Conservation (phyloP, 1,140 invertebrate genomes). For the Conus ventricosus region DNA sequence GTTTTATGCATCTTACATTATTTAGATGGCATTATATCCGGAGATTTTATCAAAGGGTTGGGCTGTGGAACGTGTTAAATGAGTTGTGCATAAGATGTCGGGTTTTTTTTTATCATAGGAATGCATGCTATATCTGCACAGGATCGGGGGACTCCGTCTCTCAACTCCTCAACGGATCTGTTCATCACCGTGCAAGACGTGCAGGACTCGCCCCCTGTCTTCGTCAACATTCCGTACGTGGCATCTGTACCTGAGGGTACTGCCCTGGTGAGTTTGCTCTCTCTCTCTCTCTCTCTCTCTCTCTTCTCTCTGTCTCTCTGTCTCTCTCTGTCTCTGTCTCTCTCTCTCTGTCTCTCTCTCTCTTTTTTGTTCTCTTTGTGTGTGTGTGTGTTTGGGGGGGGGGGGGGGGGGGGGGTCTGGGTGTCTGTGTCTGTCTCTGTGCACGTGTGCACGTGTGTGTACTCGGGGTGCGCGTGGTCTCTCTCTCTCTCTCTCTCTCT, state of each 20-base stretch:
- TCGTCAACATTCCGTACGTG: constrained; percentile 45
- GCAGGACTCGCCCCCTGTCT: constrained; percentile 52
- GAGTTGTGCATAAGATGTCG: not conserved
- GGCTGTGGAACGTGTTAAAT: too few relatives aligned
- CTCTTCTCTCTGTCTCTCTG: too few relatives aligned
- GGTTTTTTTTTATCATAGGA: not conserved
- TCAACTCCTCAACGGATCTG: constrained; percentile 30
- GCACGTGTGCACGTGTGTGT: too few relatives aligned
- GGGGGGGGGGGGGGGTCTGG: too few relatives aligned
- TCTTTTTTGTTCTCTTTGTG: not conserved
- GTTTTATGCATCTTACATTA: too few relatives aligned
- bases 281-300: too few relatives aligned
- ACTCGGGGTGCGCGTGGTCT: too few relatives aligned
- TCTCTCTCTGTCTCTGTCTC: not conserved
- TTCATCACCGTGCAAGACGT: constrained; percentile 51
- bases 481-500: too few relatives aligned
- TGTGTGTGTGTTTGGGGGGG: not conserved
- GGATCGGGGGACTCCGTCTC: not conserved
- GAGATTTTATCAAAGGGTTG: too few relatives aligned
- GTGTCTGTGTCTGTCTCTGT: too few relatives aligned
- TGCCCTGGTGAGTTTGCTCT: not conserved
- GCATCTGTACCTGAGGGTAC: constrained; percentile 30
- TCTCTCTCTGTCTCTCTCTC: not conserved
- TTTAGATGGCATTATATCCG: too few relatives aligned
- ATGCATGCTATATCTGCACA: not conserved